These are phyloP conservation scores for Nomada flava DNA, from an alignment of 2,888 invertebrate species.

Conservation along the genomic window DNA sequence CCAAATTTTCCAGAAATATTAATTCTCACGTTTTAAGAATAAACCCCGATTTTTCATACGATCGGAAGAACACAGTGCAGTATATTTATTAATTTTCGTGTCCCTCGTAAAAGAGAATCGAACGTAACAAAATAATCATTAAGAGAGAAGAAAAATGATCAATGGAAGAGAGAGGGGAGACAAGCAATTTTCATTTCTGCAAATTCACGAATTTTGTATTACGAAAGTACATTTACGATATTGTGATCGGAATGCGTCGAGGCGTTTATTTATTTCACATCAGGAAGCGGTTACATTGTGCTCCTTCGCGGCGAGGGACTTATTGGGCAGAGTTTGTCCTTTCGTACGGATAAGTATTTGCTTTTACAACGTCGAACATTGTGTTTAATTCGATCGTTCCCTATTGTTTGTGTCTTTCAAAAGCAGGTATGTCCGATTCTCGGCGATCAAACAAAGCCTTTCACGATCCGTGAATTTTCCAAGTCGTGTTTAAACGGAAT, in stretches of 20 bases:
- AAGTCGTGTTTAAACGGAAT: too few species aligned
- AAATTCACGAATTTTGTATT: not conserved
- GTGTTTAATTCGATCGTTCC: not conserved
- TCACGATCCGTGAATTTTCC: not conserved
- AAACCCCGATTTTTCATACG: not conserved
- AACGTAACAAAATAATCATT: too few species aligned
- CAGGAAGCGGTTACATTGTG: conserved; percentile 40
- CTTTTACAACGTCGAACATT: conserved; percentile 7
- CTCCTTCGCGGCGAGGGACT: not conserved
- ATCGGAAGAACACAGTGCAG: not conserved
- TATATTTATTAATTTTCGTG: too few species aligned
- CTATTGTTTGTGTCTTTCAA: not conserved
- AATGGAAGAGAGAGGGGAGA: too few species aligned
- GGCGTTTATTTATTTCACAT: conserved; percentile 42
- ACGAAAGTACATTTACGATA: conserved; percentile 28
- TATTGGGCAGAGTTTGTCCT: conserved; percentile 12
- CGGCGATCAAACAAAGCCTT: not conserved
- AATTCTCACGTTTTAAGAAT: too few species aligned
- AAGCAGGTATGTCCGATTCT: not conserved
- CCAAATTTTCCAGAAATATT: too few species aligned
- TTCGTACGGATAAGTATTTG: conserved; percentile 44
- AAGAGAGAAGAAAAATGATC: too few species aligned
- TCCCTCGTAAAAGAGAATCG: too few species aligned
- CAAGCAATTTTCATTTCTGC: too few species aligned
- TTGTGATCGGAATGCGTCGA: conserved; percentile 47